Conservation (phyloP, 2,888 invertebrate genomes). For the Calameuta pallipes region DNA sequence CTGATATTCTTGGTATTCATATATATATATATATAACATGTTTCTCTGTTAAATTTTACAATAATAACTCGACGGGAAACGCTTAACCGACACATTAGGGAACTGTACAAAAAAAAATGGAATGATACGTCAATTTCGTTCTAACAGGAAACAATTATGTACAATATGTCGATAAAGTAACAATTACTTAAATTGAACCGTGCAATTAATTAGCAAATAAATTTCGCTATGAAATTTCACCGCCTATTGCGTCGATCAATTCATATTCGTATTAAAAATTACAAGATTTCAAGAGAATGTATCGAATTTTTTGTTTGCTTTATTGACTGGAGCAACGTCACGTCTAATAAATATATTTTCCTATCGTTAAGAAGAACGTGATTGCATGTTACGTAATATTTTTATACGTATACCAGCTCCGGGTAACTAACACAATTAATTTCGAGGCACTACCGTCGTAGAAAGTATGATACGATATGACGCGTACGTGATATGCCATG, state of each 20-base stretch:
- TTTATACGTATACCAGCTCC: neutral
- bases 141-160: neutral
- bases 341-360: neutral
- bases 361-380: neutral
- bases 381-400: neutral
- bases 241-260: neutral
- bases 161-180: neutral
- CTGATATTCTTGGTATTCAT: too few relatives aligned
- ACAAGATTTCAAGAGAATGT: neutral
- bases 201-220: neutral
- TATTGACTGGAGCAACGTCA: neutral
- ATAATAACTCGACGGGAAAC: neutral
- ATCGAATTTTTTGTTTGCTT: neutral
- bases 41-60: neutral
- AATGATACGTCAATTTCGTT: neutral
- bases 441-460: slow-evolving; percentile 3
- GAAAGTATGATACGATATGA: neutral
- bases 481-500: neutral
- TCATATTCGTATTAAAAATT: neutral
- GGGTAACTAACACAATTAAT: neutral
- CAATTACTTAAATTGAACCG: neutral
- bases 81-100: neutral
- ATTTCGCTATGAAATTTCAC: neutral
- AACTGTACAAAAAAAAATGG: neutral
- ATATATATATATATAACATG: neutral